phyloP scores from a whole-genome alignment of 2,888 invertebrate species.

The Lepidochrysops patricia region DNA sequence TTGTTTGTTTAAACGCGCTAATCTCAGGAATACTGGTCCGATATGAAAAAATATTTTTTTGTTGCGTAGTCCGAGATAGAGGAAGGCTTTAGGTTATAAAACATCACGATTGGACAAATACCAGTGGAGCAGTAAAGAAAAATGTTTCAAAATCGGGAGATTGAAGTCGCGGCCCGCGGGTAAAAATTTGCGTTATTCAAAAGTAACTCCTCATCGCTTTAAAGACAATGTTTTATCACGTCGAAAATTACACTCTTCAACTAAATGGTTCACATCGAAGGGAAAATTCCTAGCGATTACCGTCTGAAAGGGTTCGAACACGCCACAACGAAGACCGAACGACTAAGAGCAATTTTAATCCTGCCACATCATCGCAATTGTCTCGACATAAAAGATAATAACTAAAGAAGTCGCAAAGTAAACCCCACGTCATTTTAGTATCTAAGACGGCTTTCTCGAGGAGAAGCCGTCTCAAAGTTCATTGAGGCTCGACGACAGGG shows the following conservation, averaged over 20 bases:
- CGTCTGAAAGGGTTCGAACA: background rate
- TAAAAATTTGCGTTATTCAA: too few relatives aligned
- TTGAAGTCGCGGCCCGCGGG: too few relatives aligned
- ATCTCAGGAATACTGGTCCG: too few relatives aligned
- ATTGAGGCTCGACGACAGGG: slow-evolving; percentile 10
- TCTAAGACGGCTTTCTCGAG: slow-evolving; percentile 9
- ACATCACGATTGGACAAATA: too few relatives aligned
- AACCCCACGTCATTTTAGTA: slow-evolving; percentile 8
- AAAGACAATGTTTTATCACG: background rate
- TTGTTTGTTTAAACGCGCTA: too few relatives aligned
- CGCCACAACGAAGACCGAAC: background rate
- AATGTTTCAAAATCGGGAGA: too few relatives aligned
- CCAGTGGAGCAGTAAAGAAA: too few relatives aligned
- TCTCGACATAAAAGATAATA: slow-evolving; percentile 7
- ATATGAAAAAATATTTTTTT: too few relatives aligned
- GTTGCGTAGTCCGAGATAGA: too few relatives aligned
- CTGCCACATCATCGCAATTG: slow-evolving; percentile 3
- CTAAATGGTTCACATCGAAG: background rate
- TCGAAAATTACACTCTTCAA: background rate
- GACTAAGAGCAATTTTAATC: slow-evolving; percentile 7
- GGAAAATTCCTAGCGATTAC: background rate
- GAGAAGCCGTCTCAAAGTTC: slow-evolving; percentile 4
- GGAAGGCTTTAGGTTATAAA: too few relatives aligned
- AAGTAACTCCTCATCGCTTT: too few relatives aligned
- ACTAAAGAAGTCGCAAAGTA: slow-evolving; percentile 6